A percentile compares a stretch with the other conserved stretches of the same genome.
These are phyloP conservation scores for Piaya cayana DNA, from an alignment of 2,113 vertebrate species.

Conservation along the genomic window DNA sequence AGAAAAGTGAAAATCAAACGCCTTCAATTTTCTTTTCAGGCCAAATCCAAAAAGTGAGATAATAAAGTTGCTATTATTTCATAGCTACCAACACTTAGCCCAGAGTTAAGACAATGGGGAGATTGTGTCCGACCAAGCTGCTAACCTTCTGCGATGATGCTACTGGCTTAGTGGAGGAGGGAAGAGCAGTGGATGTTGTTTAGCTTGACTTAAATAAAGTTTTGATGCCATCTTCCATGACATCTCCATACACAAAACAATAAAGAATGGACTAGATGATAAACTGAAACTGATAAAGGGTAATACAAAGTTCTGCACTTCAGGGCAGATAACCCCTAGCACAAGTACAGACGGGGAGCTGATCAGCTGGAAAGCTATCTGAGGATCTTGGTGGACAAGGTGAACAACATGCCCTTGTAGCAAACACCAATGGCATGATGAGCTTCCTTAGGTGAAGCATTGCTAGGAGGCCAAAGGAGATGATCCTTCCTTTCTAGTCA, in stretches of 20 bases:
- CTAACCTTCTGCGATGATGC: background rate
- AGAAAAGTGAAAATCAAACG: background rate
- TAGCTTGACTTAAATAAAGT: background rate
- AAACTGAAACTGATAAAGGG: background rate
- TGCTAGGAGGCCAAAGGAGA: background rate
- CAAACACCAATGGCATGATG: background rate
- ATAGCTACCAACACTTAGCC: background rate
- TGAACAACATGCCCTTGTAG: background rate
- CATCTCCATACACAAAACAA: background rate
- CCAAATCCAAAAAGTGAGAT: background rate
- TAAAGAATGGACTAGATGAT: background rate
- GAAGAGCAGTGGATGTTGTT: background rate
- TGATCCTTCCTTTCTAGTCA: background rate
- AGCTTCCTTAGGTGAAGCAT: background rate
- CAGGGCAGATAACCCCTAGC: background rate
- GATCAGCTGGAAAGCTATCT: fast-evolving
- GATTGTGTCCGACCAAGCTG: background rate
- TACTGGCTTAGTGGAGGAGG: background rate
- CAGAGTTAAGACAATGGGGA: background rate
- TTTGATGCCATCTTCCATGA: background rate
- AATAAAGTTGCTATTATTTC: background rate
- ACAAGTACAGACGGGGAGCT: background rate
- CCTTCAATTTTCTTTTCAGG: background rate
- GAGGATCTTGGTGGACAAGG: no score
- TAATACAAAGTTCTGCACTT: background rate